Evolutionary conservation across 1,140 invertebrate species (phyloP), one percentile per base, ranked within the genome.

Genomic region (Pogonomyrmex barbatus): DNA sequence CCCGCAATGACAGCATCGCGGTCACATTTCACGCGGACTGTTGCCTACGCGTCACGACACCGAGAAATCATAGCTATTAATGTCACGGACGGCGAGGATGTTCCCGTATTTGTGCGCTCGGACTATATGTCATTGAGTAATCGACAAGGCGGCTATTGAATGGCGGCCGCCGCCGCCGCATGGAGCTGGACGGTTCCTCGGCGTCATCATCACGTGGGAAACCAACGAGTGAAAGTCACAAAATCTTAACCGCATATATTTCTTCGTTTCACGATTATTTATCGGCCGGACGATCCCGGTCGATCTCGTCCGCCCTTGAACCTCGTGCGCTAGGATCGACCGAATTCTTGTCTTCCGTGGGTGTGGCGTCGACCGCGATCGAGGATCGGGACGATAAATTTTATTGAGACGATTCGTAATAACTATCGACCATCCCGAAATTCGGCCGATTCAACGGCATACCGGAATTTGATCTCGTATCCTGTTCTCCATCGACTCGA

Each of bases 41-140:
- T 81, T 87, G 76, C 76, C 81, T 90, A 86, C 82, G 88, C 82
- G 62, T 73, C 70, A 58, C 79, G 79, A 54, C 70, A 65, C 30
- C 84, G 87, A 91, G 81, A 87, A 88, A 91, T 91, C 90, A 54
- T 58, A 47, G 81, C 77, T 87, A 85, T 91, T 90, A 91, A 90
- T 88, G 86, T 63, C 83, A 81, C 58, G 47, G 50, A 79, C n/a
- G 12, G 56, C 30, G 39, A 62, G 54, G 63, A 87, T 50, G 78
- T 86, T 79, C 50, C 62, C 70, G 82, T 87, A 91, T 89, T 90
- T 77, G 85, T 88, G 87, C 47, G 50, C 70, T 24, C 65, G 73
- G 78, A 88, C 85, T 65, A 82, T 86, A 85, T 73, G 60, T 87
- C 82, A 81, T 85, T 70, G 82, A 81, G 88, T 87, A 89, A 90